Base-by-base conservation (phyloP, 64 coral and sea anemone genomes). In the Anthopleura sola region DNA sequence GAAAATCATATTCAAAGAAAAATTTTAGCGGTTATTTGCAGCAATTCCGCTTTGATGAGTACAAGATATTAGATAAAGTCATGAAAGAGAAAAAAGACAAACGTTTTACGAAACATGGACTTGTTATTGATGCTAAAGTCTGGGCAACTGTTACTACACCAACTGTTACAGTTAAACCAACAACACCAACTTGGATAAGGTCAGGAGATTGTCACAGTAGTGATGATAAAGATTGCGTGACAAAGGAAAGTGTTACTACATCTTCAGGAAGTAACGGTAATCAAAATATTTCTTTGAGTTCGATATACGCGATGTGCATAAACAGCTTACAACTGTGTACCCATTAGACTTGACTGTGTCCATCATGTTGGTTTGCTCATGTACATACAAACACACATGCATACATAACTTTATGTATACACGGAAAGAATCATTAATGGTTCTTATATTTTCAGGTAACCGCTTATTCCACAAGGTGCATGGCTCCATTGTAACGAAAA, bases 1-100 rank as follows among this genome's bases (percentile, higher is more conserved):
- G 11, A 24, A 86, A 81, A 74, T 91, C 89, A 4, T 38, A 86
- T n/a, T 51, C 83, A 16, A 86, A 81, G 64, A 46, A 29, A 47
- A 91, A 91, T 56, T 91, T 86, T 49, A 86, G 69, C 17, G 89
- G 89, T 21, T 37, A 80, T 34, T 69, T 91, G 55, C 75, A 85
- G 78, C 75, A 91, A 83, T 64, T 91, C 68, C 83, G 78, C 34
- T 91, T 81, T 39, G 34, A 85, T 18, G 55, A 91, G 15, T 86
- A 68, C 54, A 86, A 82, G 60, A 15, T 91, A 4, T 82, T 91
- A 33, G 83, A 86, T 44, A 49, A 66, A 33, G 83, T 86, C 2
- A 48, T 91, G 11, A 74, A 74, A 3, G 56, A 55, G 21, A 86
- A 38, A 54, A 81, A 55, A 38, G 84, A 86, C 49, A 86, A 80